A percentile compares a stretch with the other conserved stretches of the same genome.
Evolutionary conservation across 2,888 invertebrate species (phyloP).

Genomic region (Erpobdella octoculata): DNA sequence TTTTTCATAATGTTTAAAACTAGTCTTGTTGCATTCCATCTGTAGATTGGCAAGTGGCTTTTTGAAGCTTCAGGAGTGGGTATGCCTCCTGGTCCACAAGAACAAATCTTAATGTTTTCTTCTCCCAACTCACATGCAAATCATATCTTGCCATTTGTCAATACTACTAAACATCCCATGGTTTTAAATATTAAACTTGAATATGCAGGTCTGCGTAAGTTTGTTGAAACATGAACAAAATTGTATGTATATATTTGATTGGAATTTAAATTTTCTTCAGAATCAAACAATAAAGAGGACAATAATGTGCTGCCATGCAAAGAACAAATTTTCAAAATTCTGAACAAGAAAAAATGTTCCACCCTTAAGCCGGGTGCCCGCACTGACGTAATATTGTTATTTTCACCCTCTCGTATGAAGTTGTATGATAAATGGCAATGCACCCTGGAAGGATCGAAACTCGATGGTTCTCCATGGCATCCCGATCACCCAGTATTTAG

Average conservation of each 20-base stretch:
- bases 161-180: constrained; percentile 49
- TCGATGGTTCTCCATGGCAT: not conserved
- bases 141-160: constrained; percentile 50
- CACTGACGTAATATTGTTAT: not conserved
- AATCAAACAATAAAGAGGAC: too few species aligned
- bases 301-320: too few species aligned
- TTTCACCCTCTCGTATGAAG: not conserved
- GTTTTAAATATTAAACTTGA: not conserved
- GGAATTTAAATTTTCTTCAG: too few species aligned
- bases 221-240: too few species aligned
- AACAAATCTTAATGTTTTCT: constrained; percentile 46
- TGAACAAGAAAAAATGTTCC: not conserved
- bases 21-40: not conserved
- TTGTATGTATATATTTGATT: too few species aligned
- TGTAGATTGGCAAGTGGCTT: constrained; percentile 50
- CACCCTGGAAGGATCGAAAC: not conserved
- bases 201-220: too few species aligned
- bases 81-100: constrained; percentile 47
- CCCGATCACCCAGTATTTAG: not conserved
- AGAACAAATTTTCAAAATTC: not conserved
- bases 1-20: too few species aligned
- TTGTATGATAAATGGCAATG: not conserved
- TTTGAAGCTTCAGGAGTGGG: constrained; percentile 48
- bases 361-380: not conserved
- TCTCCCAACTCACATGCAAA: constrained; percentile 47